Conservation (phyloP, 2,113 vertebrate genomes). For the Phaetusa simplex region DNA sequence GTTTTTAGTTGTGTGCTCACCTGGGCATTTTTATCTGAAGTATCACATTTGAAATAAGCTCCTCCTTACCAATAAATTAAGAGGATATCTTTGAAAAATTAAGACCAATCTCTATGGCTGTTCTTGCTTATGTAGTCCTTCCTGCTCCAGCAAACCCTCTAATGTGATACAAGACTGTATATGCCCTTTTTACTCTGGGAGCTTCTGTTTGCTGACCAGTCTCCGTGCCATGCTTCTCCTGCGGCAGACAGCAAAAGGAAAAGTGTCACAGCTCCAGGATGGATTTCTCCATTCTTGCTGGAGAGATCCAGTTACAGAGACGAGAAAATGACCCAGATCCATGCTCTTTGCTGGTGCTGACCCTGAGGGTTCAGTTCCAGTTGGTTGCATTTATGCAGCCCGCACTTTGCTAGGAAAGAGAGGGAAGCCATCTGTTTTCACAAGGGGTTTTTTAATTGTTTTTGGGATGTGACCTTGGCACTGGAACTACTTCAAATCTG, state of each 20-base stretch:
- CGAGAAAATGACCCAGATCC: background rate
- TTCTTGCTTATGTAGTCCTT: background rate
- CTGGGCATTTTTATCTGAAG: background rate
- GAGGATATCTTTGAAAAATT: background rate
- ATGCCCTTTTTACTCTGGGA: background rate
- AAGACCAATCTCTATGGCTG: background rate
- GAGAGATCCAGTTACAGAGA: background rate
- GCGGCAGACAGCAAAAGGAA: background rate
- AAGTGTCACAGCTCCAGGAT: background rate
- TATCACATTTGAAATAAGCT: background rate
- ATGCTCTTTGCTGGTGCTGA: background rate
- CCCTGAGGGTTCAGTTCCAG: background rate
- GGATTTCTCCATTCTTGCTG: background rate
- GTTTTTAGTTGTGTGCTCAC: background rate
- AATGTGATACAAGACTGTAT: accelerated
- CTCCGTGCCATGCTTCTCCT: background rate
- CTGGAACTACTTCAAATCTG: background rate
- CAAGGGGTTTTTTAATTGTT: background rate
- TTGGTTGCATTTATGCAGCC: background rate
- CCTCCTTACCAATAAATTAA: background rate
- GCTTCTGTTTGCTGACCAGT: background rate
- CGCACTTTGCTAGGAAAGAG: background rate
- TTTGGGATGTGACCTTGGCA: background rate
- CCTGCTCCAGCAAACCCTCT: background rate
- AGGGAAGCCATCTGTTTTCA: background rate